Evolutionary conservation across 2,888 invertebrate genomes (phyloP).

Genomic region (Pogonocherus hispidulus): DNA sequence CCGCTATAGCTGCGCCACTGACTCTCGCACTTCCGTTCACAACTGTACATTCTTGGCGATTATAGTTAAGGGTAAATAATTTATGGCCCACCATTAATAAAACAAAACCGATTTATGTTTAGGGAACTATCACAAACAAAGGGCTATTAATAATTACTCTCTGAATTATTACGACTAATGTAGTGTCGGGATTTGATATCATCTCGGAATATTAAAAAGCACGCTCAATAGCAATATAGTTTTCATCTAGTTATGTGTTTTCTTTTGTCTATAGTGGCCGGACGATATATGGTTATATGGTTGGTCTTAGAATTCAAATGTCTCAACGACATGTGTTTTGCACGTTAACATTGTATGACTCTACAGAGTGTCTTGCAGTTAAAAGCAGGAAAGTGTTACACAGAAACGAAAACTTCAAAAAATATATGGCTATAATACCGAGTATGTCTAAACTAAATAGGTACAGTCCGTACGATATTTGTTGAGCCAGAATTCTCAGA

Average conservation of each 20-base stretch:
- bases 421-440: too few relatives aligned
- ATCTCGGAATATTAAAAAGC: background rate
- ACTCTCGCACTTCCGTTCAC: background rate
- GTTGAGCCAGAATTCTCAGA: too few relatives aligned
- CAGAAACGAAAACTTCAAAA: too few relatives aligned
- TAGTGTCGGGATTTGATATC: background rate
- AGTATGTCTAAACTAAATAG: too few relatives aligned
- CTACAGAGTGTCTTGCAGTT: too few relatives aligned
- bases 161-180: conserved; percentile 18
- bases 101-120: conserved; percentile 30
- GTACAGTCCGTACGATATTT: too few relatives aligned
- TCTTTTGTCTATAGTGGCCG: background rate
- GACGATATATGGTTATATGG: too few relatives aligned
- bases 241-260: background rate
- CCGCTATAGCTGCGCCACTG: too few relatives aligned
- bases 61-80: conserved; percentile 23
- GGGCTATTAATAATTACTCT: conserved; percentile 29
- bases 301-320: background rate
- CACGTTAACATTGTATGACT: background rate
- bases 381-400: too few relatives aligned
- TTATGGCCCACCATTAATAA: conserved; percentile 29
- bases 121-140: conserved; percentile 28
- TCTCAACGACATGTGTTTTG: background rate
- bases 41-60: conserved; percentile 9
- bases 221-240: too few relatives aligned